Conservation (phyloP, 2,797 vertebrate genomes). For the Chelonia mydas region DNA sequence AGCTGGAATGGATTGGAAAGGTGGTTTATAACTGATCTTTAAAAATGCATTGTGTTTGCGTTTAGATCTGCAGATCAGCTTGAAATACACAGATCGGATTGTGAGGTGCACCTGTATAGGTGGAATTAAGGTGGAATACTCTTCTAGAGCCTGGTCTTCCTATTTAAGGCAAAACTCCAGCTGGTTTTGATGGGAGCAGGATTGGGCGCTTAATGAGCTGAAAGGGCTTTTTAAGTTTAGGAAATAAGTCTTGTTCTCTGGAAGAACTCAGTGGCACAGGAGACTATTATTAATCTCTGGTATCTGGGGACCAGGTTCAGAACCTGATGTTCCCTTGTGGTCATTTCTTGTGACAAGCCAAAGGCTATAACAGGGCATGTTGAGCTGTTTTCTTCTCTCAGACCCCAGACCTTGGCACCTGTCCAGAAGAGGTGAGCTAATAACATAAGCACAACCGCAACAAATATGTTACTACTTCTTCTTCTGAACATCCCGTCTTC, state of each 20-base stretch:
- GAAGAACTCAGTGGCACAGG: not conserved
- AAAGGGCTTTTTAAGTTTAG: not conserved
- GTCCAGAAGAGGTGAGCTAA: not conserved
- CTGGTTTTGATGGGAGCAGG: not conserved
- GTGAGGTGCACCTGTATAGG: not conserved
- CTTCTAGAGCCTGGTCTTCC: not conserved
- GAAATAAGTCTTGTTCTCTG: not conserved
- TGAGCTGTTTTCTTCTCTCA: not conserved
- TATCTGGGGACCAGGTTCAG: not conserved
- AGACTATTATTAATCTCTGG: accelerated
- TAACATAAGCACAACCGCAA: not conserved
- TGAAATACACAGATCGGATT: not conserved
- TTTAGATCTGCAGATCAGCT: not conserved
- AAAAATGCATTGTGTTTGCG: not conserved
- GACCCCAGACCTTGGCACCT: not conserved
- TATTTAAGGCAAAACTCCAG: not conserved
- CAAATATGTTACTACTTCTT: accelerated
- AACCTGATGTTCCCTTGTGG: accelerated
- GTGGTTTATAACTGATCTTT: not conserved
- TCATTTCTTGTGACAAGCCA: not conserved
- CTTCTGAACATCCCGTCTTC: not conserved
- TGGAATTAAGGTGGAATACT: not conserved
- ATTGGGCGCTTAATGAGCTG: not conserved
- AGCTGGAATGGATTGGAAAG: not conserved
- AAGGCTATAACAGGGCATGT: not conserved